Conservation (phyloP, 2,797 vertebrate species). For the Poecile montanus region DNA sequence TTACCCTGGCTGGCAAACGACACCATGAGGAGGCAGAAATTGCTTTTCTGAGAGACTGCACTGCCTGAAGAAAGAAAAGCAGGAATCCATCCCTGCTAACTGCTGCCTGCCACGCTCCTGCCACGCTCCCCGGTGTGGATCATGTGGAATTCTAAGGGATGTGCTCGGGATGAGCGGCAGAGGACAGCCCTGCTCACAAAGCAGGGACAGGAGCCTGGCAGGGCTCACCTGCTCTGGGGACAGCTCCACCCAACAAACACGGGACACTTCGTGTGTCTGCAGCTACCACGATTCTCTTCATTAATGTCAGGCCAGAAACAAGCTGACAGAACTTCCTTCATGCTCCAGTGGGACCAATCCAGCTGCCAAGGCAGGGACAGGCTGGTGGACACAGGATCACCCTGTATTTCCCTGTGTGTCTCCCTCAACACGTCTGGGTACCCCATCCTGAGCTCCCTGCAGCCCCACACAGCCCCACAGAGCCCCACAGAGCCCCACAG, state of each 20-base stretch:
- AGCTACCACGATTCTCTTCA: background rate
- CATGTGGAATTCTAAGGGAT: background rate
- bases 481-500: no score
- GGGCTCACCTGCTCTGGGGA: background rate
- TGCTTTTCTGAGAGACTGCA: background rate
- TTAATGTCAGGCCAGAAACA: background rate
- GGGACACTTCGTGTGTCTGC: background rate
- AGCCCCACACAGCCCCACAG: no score
- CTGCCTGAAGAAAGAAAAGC: background rate
- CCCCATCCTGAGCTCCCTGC: no score
- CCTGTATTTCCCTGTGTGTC: background rate
- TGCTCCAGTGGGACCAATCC: background rate
- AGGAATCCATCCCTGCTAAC: background rate
- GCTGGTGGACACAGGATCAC: background rate
- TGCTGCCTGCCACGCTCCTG: background rate
- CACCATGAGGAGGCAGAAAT: background rate
- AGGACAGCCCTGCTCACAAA: background rate
- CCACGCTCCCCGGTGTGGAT: background rate
- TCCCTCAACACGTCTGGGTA: no score
- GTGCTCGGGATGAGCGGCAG: background rate
- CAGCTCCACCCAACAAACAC: background rate
- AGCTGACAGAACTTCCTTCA: background rate
- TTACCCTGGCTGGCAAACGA: background rate
- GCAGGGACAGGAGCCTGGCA: background rate
- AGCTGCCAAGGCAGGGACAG: background rate